These are phyloP conservation scores for Tympanoctomys barrerae DNA, from an alignment of 2,797 vertebrate species.

Conservation along the genomic window DNA sequence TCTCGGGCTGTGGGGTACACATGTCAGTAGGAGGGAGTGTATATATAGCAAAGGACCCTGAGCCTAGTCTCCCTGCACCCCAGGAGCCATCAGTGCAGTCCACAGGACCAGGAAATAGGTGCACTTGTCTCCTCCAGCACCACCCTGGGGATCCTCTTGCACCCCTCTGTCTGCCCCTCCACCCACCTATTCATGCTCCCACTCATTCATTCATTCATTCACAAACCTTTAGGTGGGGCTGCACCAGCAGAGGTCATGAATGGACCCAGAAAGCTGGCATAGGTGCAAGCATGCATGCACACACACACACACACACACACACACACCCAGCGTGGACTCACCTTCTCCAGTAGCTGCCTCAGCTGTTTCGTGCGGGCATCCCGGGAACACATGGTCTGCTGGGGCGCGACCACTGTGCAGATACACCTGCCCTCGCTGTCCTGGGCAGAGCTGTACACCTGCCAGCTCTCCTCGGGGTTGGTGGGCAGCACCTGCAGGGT, in stretches of 20 bases:
- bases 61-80: not conserved
- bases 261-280: not conserved
- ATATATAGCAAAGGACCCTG: not conserved
- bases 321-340: constrained; percentile 82
- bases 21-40: constrained; percentile 51
- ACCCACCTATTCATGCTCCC: rapidly evolving
- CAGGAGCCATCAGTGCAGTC: not conserved
- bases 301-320: rapidly evolving
- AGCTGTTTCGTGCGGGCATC: constrained; percentile 99
- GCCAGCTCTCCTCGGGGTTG: constrained; percentile 99
- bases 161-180: not conserved
- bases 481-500: constrained; percentile 94
- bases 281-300: too few species aligned
- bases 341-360: constrained; percentile 99
- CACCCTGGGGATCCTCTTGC: not conserved
- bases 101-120: not conserved
- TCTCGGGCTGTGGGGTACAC: constrained; percentile 71
- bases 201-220: not conserved
- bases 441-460: constrained; percentile 99
- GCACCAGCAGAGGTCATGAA: rapidly evolving
- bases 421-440: constrained; percentile 99
- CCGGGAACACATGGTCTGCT: constrained; percentile 98
- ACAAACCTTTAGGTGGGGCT: not conserved
- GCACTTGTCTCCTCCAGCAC: not conserved
- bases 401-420: constrained; percentile 99